These are phyloP conservation scores for Cryptoleucopteryx plumbea DNA, from an alignment of 2,113 vertebrate species.

Conservation along the genomic window DNA sequence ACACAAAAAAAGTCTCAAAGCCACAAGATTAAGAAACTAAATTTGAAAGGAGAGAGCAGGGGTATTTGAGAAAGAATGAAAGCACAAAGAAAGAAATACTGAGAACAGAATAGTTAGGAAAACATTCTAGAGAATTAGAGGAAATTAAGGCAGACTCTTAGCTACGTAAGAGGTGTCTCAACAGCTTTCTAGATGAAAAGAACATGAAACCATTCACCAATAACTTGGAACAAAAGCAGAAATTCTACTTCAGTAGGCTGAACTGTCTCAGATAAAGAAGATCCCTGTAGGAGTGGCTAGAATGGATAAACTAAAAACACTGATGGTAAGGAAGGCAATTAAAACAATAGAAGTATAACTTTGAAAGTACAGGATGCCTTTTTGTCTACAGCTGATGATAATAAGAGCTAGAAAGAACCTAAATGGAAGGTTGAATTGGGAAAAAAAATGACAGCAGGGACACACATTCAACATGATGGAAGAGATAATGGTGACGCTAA, in stretches of 20 bases:
- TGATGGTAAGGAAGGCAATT: background rate
- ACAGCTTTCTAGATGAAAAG: background rate
- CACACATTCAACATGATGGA: background rate
- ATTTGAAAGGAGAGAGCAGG: background rate
- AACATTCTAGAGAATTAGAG: background rate
- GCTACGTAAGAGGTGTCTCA: background rate
- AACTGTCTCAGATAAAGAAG: background rate
- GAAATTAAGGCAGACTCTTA: background rate
- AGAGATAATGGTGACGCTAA: background rate
- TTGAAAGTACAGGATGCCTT: background rate
- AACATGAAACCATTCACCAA: background rate
- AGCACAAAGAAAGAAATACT: background rate
- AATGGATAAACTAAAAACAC: background rate
- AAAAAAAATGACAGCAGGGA: background rate
- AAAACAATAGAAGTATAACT: background rate
- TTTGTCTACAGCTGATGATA: background rate
- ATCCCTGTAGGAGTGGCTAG: background rate
- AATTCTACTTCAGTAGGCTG: background rate
- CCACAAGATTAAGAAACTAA: background rate
- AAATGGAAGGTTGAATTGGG: background rate
- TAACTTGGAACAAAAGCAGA: background rate
- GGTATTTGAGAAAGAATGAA: background rate
- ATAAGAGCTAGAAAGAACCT: background rate
- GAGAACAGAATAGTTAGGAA: background rate
- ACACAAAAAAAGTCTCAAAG: background rate